These are phyloP conservation scores for Drosophila tristis DNA, from an alignment of 1,140 invertebrate genomes.

Conservation along the genomic window DNA sequence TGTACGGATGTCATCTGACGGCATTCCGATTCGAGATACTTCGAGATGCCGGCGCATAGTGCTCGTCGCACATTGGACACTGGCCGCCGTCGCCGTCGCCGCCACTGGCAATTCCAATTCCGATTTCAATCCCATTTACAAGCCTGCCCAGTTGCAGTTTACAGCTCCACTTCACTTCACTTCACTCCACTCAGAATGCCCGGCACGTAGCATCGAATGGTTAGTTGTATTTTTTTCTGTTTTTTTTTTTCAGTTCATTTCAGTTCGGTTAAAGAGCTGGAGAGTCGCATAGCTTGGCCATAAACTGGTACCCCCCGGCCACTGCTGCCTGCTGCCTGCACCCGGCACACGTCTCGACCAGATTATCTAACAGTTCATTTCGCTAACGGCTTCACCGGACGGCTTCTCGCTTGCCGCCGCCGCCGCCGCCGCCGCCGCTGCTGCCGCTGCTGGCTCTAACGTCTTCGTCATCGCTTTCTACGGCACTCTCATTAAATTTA, in stretches of 20 bases:
- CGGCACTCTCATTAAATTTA: constrained; percentile 52
- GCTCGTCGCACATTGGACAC: constrained; percentile 16
- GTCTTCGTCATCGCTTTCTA: constrained; percentile 48
- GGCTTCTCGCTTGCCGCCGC: not conserved
- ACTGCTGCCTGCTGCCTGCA: not conserved
- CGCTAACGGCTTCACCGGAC: constrained; percentile 49
- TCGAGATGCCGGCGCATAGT: not conserved
- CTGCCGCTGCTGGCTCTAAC: not conserved
- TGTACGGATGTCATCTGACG: no score
- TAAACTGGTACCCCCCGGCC: constrained; percentile 22
- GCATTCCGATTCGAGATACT: no score
- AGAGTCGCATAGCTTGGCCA: constrained; percentile 31
- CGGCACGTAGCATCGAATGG: constrained; percentile 32
- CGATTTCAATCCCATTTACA: constrained; percentile 12
- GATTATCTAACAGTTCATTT: constrained; percentile 63
- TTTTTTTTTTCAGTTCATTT: not conserved
- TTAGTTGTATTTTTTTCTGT: not conserved
- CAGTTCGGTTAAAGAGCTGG: not conserved
- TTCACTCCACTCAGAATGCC: constrained; percentile 39
- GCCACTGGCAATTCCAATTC: not conserved
- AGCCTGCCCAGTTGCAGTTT: not conserved
- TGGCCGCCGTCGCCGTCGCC: no score
- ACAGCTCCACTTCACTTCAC: constrained; percentile 4
- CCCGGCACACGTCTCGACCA: constrained; percentile 11
- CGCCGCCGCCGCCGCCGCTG: not conserved